Percentiles rank a stretch among this genome's conserved stretches.
phyloP scores from a whole-genome alignment of 37 sponge, comb jelly and placozoan genomes.

The Hexactinellida sp. region DNA sequence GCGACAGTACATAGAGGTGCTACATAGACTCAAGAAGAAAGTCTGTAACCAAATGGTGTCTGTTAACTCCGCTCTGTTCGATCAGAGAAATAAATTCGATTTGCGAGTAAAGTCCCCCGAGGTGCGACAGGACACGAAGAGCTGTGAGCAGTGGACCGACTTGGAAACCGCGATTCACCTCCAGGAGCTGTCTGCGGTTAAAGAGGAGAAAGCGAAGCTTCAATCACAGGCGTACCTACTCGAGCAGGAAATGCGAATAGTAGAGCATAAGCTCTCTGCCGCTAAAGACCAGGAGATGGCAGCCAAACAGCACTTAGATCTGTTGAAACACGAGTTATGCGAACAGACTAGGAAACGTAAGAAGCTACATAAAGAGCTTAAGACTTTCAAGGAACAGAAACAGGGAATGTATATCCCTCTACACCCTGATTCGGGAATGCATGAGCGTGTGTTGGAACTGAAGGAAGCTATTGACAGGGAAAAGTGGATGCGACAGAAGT shows the following conservation, averaged over 20 bases:
- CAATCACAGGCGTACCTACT: background rate
- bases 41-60: background rate
- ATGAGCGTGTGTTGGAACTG: background rate
- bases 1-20: background rate
- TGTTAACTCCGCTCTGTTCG: background rate
- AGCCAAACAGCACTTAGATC: background rate
- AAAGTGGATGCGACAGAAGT: background rate
- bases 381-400: background rate
- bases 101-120: background rate
- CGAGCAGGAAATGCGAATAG: background rate
- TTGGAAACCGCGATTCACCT: background rate
- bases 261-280: background rate
- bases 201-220: constrained; percentile 8
- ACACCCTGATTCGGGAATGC: background rate
- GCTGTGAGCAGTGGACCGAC: background rate
- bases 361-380: background rate
- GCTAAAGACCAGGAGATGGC: background rate
- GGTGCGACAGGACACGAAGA: background rate
- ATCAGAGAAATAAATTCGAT: background rate
- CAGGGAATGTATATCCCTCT: background rate
- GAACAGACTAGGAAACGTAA: background rate
- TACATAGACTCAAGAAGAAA: background rate
- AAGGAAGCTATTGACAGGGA: background rate
- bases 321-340: background rate
- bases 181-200: background rate